Conservation (phyloP, 2,888 invertebrate genomes). For the Tholera decimalis region DNA sequence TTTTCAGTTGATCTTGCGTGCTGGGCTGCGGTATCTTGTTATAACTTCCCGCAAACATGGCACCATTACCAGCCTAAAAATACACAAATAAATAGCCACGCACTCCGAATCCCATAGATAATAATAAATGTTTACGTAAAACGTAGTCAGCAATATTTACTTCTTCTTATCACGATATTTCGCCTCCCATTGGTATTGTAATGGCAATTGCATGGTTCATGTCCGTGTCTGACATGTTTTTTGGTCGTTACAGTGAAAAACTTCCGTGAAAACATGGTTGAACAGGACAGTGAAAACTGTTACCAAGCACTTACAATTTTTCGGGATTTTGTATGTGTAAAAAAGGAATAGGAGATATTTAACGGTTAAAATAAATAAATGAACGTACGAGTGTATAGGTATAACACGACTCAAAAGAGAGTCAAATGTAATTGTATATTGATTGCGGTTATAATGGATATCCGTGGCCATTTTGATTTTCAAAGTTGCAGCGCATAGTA, state of each 20-base stretch:
- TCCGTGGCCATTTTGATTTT: too few species aligned
- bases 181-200: conserved; percentile 36
- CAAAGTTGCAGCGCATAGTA: too few species aligned
- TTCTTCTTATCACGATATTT: conserved; percentile 52
- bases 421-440: too few species aligned
- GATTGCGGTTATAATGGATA: too few species aligned
- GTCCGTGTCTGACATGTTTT: conserved; percentile 31
- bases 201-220: conserved; percentile 13
- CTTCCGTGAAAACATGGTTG: conserved; percentile 3
- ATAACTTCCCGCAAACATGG: too few species aligned
- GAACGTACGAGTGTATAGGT: too few species aligned
- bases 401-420: too few species aligned
- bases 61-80: neutral
- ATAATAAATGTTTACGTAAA: conserved; percentile 7
- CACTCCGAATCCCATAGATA: neutral
- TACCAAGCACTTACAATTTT: neutral
- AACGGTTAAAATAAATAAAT: too few species aligned
- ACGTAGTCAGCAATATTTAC: conserved; percentile 45
- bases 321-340: neutral
- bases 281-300: too few species aligned
- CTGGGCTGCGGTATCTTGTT: too few species aligned
- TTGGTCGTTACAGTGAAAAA: conserved; percentile 29
- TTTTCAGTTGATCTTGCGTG: too few species aligned
- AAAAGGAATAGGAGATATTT: neutral
- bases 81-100: conserved; percentile 3